Evolutionary conservation across 2,797 vertebrate species (phyloP).

Genomic region (Hylomyscus alleni): DNA sequence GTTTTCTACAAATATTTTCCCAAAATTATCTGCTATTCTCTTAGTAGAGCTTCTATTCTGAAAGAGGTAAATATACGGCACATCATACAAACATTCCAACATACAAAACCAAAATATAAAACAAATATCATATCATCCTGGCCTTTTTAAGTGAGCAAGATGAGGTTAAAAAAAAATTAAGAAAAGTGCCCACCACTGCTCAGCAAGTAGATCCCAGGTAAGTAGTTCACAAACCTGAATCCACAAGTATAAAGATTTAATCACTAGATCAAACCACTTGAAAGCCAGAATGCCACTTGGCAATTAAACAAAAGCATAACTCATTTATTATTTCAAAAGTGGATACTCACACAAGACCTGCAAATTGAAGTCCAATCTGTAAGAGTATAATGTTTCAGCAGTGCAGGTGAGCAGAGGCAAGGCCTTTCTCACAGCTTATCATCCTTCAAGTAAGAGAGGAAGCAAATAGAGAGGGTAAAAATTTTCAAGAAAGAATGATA

Average conservation of each 20-base stretch:
- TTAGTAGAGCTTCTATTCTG: background rate
- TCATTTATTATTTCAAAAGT: background rate
- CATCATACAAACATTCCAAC: background rate
- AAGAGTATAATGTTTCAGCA: background rate
- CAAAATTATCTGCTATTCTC: background rate
- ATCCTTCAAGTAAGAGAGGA: background rate
- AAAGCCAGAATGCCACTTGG: background rate
- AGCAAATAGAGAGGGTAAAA: background rate
- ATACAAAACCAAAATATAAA: background rate
- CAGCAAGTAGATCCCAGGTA: background rate
- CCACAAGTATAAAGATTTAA: background rate
- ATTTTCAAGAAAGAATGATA: background rate
- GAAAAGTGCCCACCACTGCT: background rate
- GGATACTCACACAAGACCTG: fast-evolving
- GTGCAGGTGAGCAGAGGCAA: background rate
- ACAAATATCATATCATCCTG: background rate
- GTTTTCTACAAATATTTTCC: background rate
- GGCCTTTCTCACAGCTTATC: background rate
- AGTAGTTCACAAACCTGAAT: background rate
- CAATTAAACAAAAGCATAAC: background rate
- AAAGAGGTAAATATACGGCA: background rate
- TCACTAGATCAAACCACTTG: background rate
- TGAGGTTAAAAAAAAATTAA: background rate
- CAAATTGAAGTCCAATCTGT: background rate
- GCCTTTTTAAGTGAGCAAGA: background rate